These are phyloP conservation scores for Nasonia longicornis DNA, from an alignment of 1,140 invertebrate species.

Conservation along the genomic window DNA sequence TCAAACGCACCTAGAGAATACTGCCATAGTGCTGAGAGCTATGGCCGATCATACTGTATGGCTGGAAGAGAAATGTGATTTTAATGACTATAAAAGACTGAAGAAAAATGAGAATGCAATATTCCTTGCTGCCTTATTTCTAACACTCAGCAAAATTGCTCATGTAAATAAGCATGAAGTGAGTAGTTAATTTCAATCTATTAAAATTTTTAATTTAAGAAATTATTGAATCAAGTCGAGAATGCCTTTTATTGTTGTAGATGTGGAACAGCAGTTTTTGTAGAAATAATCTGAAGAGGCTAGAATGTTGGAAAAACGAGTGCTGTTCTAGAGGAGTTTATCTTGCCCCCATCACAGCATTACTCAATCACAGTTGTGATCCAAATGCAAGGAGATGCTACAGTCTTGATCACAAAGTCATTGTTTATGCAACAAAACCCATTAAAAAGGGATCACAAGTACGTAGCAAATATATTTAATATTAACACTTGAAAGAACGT, in stretches of 20 bases:
- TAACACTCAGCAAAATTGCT: neutral
- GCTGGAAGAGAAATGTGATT: neutral
- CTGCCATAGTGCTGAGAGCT: neutral
- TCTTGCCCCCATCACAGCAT: slow-evolving; percentile 3
- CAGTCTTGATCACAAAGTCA: slow-evolving; percentile 7
- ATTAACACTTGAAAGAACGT: neutral
- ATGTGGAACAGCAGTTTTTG: neutral
- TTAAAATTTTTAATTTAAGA: neutral
- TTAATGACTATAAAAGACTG: slow-evolving; percentile 5
- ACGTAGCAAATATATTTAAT: neutral
- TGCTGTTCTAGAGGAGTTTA: slow-evolving; percentile 31
- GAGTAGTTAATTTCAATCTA: neutral
- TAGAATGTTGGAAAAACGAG: neutral
- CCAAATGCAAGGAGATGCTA: slow-evolving; percentile 24
- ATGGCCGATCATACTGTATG: slow-evolving; percentile 7
- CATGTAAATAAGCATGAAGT: neutral
- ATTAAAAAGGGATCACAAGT: slow-evolving; percentile 11
- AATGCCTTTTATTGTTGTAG: neutral
- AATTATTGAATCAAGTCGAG: neutral
- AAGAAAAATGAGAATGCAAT: slow-evolving; percentile 22
- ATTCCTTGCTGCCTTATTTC: slow-evolving; percentile 20
- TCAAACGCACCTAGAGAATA: neutral
- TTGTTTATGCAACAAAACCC: neutral
- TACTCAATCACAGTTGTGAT: slow-evolving; percentile 35
- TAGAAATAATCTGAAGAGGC: neutral